phyloP scores from a whole-genome alignment of 2,888 invertebrate species.

The Oxytorus armatus region DNA sequence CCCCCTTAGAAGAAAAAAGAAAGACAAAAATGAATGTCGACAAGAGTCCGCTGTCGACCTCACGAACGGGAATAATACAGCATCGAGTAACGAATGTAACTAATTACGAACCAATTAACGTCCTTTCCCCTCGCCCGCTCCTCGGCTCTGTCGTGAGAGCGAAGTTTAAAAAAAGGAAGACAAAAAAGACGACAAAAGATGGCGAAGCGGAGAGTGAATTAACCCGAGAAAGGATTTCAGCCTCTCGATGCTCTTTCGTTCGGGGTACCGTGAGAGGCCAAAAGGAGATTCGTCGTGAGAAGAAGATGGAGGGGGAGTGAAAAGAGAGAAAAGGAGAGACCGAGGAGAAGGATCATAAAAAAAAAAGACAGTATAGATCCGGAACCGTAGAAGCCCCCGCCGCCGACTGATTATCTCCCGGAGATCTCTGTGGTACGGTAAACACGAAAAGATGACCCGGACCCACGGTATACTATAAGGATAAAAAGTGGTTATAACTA shows the following conservation, averaged over 20 bases:
- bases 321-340: not conserved
- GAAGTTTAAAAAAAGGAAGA: constrained; percentile 21
- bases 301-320: constrained; percentile 14
- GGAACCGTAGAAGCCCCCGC: constrained; percentile 56
- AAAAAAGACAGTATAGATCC: constrained; percentile 70
- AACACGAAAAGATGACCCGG: constrained; percentile 72
- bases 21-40: constrained; percentile 17
- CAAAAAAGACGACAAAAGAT: too few relatives aligned
- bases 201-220: constrained; percentile 36
- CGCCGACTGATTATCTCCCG: constrained; percentile 72
- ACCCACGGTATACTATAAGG: constrained; percentile 21
- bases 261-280: constrained; percentile 33
- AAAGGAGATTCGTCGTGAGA: constrained; percentile 31
- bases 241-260: constrained; percentile 31
- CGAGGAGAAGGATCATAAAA: constrained; percentile 23
- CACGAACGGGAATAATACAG: constrained; percentile 37
- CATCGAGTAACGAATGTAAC: constrained; percentile 47
- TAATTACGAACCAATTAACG: constrained; percentile 61
- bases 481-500: not conserved
- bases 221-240: constrained; percentile 52
- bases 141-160: not conserved
- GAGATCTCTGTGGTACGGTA: constrained; percentile 72
- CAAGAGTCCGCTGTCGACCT: constrained; percentile 36
- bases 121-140: constrained; percentile 6
- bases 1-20: not conserved